Base-by-base conservation (phyloP, 2,797 vertebrate genomes). In the Paramormyrops hopkinsi region DNA sequence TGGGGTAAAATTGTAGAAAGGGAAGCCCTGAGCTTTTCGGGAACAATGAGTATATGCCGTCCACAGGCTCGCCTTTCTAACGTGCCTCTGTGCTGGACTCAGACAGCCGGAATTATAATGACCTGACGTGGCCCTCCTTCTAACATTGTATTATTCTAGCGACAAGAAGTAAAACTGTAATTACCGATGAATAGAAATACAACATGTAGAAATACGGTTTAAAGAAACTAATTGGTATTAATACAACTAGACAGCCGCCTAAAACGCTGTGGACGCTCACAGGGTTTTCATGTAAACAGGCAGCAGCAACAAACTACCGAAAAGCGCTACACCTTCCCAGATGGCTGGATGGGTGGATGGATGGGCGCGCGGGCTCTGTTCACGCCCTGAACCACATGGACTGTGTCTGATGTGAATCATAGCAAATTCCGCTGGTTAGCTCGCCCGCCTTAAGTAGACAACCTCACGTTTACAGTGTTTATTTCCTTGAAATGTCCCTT, bases 11-110 rank as follows among this genome's bases (percentile, higher is more conserved):
- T n/a, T 44, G 19, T 44, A 44, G 6, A 2, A 19, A 19, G n/a
- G 37, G 37, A 44, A 79, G 19, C 73, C 9, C 14, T 37, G 41
- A 37, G 59, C 12, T 48, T n/a, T 25, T 11, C 88, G 17, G 46
- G 25, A 76, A 33, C 11, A 50, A 76, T 46, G 25, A 9, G 56
- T 65, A 76, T 51, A 76, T 53, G 41, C 91, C 92, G 89, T 93
- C 90, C 90, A 73, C 83, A 53, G 22, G 12, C 83, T 84, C 12
- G 62, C 59, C 69, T 50, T 62, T 84, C 51, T 3, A 12, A 88
- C 56, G 56, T 2, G 56, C 56, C n/a, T 62, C 56, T 62, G 53
- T 54, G 56, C 56, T 62, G 6, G 56, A 62, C 25, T 50, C 73
- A 44, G 73, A 79, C 73, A 19, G 73, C 73, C 73, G 41, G 37